Conservation (phyloP, 2,113 vertebrate species). For the Brachionichthys hirsutus region DNA sequence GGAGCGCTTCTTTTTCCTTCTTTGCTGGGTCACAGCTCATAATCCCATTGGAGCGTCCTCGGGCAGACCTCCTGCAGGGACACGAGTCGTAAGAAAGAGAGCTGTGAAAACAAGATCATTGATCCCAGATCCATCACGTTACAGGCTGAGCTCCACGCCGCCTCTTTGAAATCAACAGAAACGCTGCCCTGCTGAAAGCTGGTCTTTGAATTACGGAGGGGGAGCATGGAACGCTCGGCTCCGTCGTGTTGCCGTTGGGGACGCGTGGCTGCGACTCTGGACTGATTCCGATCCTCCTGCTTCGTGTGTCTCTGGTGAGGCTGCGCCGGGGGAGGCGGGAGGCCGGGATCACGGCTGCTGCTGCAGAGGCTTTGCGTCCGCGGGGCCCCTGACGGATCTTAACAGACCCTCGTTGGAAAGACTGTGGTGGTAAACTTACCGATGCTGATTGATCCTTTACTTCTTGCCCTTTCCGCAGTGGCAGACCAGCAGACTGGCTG, state of each 20-base stretch:
- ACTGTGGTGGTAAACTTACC: too few species aligned
- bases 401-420: too few species aligned
- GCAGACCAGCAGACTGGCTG: too few species aligned
- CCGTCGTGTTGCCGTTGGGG: slow-evolving; percentile 8
- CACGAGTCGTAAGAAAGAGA: slow-evolving; percentile 2
- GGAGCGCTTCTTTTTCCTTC: slow-evolving; percentile 8
- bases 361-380: slow-evolving; percentile 53
- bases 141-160: slow-evolving; percentile 17
- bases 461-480: too few species aligned
- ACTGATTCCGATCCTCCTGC: too few species aligned
- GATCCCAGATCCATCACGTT: slow-evolving; percentile 21
- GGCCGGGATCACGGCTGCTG: slow-evolving; percentile 30
- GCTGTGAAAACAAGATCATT: slow-evolving; percentile 44
- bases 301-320: slow-evolving; percentile 39
- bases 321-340: slow-evolving; percentile 22
- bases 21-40: slow-evolving; percentile 25
- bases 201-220: slow-evolving; percentile 4
- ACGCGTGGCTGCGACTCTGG: not conserved
- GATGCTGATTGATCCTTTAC: too few species aligned
- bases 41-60: slow-evolving; percentile 29
- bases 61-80: slow-evolving; percentile 28
- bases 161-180: slow-evolving; percentile 15
- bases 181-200: too few species aligned
- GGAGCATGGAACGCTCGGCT: slow-evolving; percentile 2
- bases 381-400: slow-evolving; percentile 10